phyloP scores from a whole-genome alignment of 2,888 invertebrate species.

The Tromatobia lineatoria region DNA sequence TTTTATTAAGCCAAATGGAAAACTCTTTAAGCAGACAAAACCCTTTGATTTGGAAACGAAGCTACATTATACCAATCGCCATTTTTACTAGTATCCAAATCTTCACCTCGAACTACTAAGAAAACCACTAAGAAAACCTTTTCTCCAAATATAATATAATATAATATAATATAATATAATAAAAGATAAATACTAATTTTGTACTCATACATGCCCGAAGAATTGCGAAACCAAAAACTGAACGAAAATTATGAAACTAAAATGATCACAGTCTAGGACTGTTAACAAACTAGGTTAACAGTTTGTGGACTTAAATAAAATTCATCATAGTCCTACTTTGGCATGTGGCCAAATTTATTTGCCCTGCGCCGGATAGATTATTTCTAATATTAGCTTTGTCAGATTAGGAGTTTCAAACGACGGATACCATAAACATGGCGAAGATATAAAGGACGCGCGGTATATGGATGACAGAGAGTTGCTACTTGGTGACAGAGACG shows the following conservation, averaged over 20 bases:
- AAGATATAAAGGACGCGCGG: conserved; percentile 10
- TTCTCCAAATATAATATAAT: not conserved
- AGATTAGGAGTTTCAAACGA: conserved; percentile 51
- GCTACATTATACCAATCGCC: not conserved
- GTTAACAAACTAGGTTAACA: too few species aligned
- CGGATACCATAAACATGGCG: conserved; percentile 23
- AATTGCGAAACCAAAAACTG: not conserved
- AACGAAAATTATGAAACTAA: too few species aligned
- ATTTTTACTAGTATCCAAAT: not conserved
- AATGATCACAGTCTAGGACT: too few species aligned
- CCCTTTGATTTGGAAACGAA: not conserved
- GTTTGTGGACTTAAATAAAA: too few species aligned
- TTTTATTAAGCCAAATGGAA: not conserved
- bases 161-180: too few species aligned
- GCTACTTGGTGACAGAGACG: conserved; percentile 57
- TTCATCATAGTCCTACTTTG: not conserved
- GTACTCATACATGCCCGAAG: too few species aligned
- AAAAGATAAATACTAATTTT: not conserved
- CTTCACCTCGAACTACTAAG: not conserved
- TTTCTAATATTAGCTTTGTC: conserved; percentile 33
- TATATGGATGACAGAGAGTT: conserved; percentile 31
- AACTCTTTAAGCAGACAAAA: not conserved
- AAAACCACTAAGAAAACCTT: not conserved
- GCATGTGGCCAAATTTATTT: conserved; percentile 1
- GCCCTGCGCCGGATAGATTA: conserved; percentile 35